Evolutionary conservation across 2,888 invertebrate genomes (phyloP).

Genomic region (Argyra leucocephala): DNA sequence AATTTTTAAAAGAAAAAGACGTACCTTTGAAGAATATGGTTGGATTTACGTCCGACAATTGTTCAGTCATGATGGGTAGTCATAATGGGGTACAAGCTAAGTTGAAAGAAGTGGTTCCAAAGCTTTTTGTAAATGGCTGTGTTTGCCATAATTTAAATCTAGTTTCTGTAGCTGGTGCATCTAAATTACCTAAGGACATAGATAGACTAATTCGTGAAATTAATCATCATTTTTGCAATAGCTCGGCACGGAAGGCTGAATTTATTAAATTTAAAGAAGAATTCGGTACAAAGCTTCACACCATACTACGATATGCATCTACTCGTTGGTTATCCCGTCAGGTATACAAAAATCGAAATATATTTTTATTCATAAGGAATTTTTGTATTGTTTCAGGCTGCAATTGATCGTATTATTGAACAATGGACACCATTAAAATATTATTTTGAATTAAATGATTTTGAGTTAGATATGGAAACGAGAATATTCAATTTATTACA

Average conservation of each 20-base stretch:
- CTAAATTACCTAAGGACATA: background rate
- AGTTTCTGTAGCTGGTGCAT: constrained; percentile 6
- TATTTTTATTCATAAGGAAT: background rate
- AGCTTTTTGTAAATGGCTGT: constrained; percentile 9
- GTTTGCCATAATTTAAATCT: constrained; percentile 15
- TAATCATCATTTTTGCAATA: constrained; percentile 4
- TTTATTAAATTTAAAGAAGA: constrained; percentile 9
- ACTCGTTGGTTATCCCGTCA: no score
- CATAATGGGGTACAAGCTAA: constrained; percentile 17
- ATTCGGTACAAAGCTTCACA: constrained; percentile 13
- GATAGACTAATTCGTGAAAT: no score
- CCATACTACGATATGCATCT: background rate
- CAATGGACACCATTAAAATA: constrained; percentile 11
- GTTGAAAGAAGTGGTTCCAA: constrained; percentile 14
- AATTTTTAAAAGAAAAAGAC: constrained; percentile 5
- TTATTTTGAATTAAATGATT: constrained; percentile 9
- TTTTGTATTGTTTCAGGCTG: constrained; percentile 3
- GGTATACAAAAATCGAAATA: no score
- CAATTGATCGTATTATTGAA: constrained; percentile 14
- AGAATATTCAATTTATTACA: background rate
- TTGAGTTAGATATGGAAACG: background rate
- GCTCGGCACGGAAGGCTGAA: constrained; percentile 10
- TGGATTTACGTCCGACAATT: constrained; percentile 20
- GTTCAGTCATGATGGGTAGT: constrained; percentile 20
- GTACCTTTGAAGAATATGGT: constrained; percentile 16